Conservation (phyloP, 2,113 vertebrate species). For the Prinia subflava region DNA sequence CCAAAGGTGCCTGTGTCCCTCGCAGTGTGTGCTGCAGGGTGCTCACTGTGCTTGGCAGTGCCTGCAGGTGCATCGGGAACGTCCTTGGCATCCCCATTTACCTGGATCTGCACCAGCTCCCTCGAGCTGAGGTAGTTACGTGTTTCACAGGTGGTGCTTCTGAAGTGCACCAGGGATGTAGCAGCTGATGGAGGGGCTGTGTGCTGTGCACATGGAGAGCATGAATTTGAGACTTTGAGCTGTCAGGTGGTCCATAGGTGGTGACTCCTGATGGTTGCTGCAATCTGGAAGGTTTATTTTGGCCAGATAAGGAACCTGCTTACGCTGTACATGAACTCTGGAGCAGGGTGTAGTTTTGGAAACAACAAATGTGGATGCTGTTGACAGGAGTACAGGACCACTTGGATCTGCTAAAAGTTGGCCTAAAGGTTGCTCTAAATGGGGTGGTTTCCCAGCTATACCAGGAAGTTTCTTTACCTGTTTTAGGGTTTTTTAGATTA, state of each 20-base stretch:
- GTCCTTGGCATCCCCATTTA: neutral
- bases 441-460: neutral
- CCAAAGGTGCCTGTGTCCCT: rapidly evolving
- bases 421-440: neutral
- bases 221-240: slow-evolving; percentile 44
- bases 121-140: neutral
- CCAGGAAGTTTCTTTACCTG: neutral
- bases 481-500: neutral
- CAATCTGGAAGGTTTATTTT: neutral
- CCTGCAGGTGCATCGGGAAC: rapidly evolving
- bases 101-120: neutral
- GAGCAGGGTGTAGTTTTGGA: neutral
- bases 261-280: neutral
- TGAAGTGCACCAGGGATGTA: neutral
- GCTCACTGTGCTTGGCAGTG: rapidly evolving
- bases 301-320: neutral
- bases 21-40: rapidly evolving
- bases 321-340: neutral
- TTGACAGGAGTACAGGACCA: neutral
- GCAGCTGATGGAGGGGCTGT: neutral
- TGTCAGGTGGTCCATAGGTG: neutral
- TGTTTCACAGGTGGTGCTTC: neutral
- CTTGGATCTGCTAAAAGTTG: neutral
- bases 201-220: rapidly evolving
- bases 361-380: neutral